phyloP scores from a whole-genome alignment of 2,888 invertebrate genomes.

The Drosophila falleni region DNA sequence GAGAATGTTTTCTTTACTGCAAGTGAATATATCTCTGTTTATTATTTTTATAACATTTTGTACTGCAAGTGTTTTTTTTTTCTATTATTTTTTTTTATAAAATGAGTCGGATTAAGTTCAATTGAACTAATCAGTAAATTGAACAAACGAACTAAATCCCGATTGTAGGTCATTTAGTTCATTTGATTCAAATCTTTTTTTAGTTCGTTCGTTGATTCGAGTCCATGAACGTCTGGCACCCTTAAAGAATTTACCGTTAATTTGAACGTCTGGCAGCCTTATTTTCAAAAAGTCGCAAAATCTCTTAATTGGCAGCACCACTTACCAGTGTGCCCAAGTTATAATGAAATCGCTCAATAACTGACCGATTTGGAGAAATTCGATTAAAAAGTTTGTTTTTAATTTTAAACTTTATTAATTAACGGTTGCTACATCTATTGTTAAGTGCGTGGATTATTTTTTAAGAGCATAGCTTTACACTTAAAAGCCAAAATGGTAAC shows the following conservation, averaged over 20 bases:
- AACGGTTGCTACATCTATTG: conserved; percentile 68
- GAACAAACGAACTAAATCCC: too few species aligned
- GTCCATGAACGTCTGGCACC: too few species aligned
- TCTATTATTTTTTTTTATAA: not conserved
- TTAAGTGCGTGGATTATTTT: conserved; percentile 63
- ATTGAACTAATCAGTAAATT: too few species aligned
- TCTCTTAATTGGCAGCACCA: too few species aligned
- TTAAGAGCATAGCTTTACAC: conserved; percentile 43
- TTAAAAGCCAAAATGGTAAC: conserved; percentile 62
- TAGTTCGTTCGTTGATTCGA: too few species aligned
- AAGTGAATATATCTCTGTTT: conserved; percentile 20
- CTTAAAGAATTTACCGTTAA: too few species aligned
- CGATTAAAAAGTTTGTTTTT: conserved; percentile 7
- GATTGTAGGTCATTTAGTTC: too few species aligned
- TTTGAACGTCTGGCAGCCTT: too few species aligned
- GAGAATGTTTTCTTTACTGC: conserved; percentile 47
- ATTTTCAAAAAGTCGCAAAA: too few species aligned
- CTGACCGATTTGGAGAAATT: not conserved
- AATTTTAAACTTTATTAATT: conserved; percentile 65
- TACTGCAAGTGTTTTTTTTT: conserved; percentile 25
- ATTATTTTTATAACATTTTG: conserved; percentile 44
- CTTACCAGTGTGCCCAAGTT: too few species aligned
- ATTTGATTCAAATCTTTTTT: too few species aligned
- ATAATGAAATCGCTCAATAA: too few species aligned
- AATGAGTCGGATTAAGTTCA: conserved; percentile 27